phyloP scores from a whole-genome alignment of 92 coral and sea anemone genomes.

The Ricordea florida region DNA sequence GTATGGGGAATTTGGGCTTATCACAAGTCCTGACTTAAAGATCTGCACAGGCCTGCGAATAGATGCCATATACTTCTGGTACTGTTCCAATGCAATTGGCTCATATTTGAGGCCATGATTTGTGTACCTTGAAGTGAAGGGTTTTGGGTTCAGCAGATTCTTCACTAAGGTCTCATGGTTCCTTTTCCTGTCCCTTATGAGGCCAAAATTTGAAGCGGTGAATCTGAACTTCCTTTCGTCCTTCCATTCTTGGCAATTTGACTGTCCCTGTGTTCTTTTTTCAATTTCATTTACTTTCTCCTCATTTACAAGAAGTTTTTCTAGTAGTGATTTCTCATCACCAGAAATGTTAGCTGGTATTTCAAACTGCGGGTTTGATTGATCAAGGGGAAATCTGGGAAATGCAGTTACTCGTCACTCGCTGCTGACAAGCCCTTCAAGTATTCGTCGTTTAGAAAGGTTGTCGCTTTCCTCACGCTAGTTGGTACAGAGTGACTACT shows the following conservation, averaged over 20 bases:
- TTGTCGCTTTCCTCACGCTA: slow-evolving; percentile 61
- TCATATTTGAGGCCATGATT: slow-evolving; percentile 70
- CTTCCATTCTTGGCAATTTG: slow-evolving; percentile 64
- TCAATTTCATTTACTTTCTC: slow-evolving; percentile 69
- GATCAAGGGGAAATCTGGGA: slow-evolving; percentile 63
- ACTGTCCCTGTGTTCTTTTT: slow-evolving; percentile 59
- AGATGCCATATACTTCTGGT: slow-evolving; percentile 64
- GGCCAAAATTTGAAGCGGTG: slow-evolving; percentile 75
- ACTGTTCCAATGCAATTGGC: slow-evolving; percentile 51
- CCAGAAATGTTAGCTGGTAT: slow-evolving; percentile 45
- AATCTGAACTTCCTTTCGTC: slow-evolving; percentile 63
- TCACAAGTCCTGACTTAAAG: slow-evolving; percentile 69
- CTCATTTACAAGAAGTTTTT: slow-evolving; percentile 36
- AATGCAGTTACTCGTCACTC: slow-evolving; percentile 31
- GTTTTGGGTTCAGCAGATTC: slow-evolving; percentile 59
- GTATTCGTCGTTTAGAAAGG: slow-evolving; percentile 58
- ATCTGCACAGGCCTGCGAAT: slow-evolving; percentile 55
- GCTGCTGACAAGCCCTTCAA: slow-evolving; percentile 38
- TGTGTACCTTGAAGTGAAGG: slow-evolving; percentile 53
- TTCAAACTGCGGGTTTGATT: slow-evolving; percentile 22
- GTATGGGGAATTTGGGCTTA: slow-evolving; percentile 51
- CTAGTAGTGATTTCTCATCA: slow-evolving; percentile 31
- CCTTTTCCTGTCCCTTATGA: slow-evolving; percentile 43
- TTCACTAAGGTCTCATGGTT: slow-evolving; percentile 56
- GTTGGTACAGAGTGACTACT: slow-evolving; percentile 53